Evolutionary conservation across 2,113 vertebrate species (phyloP).

Genomic region (Dolichotis patagonum): DNA sequence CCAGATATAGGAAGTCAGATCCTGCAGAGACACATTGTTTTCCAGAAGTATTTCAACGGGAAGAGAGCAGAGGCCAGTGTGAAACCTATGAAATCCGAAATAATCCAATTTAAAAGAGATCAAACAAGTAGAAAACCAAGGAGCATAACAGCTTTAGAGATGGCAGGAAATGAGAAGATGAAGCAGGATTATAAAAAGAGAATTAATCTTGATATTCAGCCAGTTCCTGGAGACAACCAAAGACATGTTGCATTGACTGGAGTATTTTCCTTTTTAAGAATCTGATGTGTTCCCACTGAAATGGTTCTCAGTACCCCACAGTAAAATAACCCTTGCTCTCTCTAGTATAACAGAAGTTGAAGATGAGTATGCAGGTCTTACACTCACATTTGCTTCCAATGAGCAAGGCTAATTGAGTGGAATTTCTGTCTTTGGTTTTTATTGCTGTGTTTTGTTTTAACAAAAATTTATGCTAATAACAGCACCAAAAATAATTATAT

Average conservation of each 20-base stretch:
- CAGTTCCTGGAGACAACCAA: neutral
- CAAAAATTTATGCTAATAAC: neutral
- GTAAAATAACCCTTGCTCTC: neutral
- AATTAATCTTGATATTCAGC: neutral
- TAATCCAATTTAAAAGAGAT: slow-evolving; percentile 51
- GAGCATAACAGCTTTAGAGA: neutral
- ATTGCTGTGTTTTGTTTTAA: neutral
- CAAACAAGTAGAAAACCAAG: slow-evolving; percentile 48
- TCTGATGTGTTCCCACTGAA: neutral
- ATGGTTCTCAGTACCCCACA: neutral
- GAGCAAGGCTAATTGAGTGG: neutral
- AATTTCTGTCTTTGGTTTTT: neutral
- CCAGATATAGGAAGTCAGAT: neutral
- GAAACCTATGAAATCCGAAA: slow-evolving; percentile 35
- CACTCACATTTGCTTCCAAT: neutral
- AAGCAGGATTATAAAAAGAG: slow-evolving; percentile 48
- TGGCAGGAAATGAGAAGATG: neutral
- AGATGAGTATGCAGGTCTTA: neutral
- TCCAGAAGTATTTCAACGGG: slow-evolving; percentile 29
- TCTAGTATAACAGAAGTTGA: neutral
- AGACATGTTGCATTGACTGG: neutral
- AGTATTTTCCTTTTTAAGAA: neutral
- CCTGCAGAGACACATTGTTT: slow-evolving; percentile 38
- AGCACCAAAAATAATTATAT: neutral
- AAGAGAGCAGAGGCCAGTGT: slow-evolving; percentile 24